A percentile compares a stretch with the other conserved stretches of the same genome.
Evolutionary conservation across 2,888 invertebrate genomes (phyloP).

Genomic region (Ariolimax columbianus): DNA sequence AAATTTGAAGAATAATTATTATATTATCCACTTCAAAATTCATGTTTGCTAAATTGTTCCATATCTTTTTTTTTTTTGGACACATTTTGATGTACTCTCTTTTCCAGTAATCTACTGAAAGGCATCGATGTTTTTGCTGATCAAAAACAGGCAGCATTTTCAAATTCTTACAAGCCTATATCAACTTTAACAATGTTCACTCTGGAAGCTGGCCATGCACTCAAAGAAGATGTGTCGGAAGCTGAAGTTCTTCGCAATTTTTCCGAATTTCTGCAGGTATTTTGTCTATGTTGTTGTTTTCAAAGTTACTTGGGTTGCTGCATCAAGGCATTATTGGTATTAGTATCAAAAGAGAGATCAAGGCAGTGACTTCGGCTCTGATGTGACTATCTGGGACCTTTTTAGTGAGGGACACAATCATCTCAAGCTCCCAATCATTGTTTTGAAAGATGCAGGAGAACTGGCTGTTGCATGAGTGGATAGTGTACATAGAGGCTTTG

Average conservation of each 20-base stretch:
- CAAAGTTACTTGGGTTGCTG: too few relatives aligned
- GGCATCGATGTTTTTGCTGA: conserved; percentile 88
- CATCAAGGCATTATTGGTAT: too few relatives aligned
- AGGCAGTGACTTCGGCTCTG: too few relatives aligned
- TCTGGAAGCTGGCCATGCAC: conserved; percentile 54
- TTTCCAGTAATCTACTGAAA: conserved; percentile 82
- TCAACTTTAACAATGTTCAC: conserved; percentile 63
- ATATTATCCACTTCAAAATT: too few relatives aligned
- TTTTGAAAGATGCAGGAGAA: too few relatives aligned
- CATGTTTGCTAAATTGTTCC: background rate
- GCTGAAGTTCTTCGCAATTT: conserved; percentile 56
- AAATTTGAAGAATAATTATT: too few relatives aligned
- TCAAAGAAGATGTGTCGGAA: conserved; percentile 44
- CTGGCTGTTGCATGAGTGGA: too few relatives aligned
- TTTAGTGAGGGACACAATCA: too few relatives aligned
- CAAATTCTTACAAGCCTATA: conserved; percentile 76
- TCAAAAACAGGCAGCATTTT: conserved; percentile 85
- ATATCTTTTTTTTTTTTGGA: background rate
- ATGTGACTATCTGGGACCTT: too few relatives aligned
- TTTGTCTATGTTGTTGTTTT: background rate
- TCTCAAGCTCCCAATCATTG: too few relatives aligned
- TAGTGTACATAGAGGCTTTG: too few relatives aligned
- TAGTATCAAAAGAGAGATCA: too few relatives aligned
- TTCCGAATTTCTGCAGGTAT: conserved; percentile 66
- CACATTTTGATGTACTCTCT: background rate